Percentiles rank a stretch among this genome's conserved stretches.
Evolutionary conservation across 2,888 invertebrate species (phyloP).

Genomic region (Schizaphis graminum): DNA sequence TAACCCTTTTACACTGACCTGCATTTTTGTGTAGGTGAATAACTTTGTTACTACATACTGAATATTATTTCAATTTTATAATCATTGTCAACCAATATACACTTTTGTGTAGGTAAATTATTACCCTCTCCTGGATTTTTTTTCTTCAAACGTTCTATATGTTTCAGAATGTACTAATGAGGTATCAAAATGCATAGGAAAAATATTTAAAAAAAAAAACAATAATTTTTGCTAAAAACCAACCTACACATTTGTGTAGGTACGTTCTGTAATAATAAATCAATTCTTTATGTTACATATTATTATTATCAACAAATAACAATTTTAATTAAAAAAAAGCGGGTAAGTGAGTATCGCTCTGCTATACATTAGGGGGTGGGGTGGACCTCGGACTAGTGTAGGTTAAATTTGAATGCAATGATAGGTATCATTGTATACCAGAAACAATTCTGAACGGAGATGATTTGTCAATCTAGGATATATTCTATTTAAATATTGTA

Average conservation of each 20-base stretch:
- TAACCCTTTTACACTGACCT: no score
- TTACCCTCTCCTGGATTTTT: neutral
- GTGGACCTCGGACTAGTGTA: no score
- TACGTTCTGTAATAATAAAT: neutral
- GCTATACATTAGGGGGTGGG: no score
- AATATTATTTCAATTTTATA: neutral
- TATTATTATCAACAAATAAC: neutral
- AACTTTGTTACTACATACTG: conserved; percentile 14
- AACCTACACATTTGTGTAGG: conserved; percentile 31
- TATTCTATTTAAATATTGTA: no score
- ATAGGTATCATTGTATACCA: no score
- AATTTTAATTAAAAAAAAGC: neutral
- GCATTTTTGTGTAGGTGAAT: conserved; percentile 26
- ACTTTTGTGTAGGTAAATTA: conserved; percentile 8
- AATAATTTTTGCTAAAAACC: conserved; percentile 6
- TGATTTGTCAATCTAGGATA: no score
- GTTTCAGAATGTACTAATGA: neutral
- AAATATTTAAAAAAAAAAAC: conserved; percentile 9
- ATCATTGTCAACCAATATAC: neutral
- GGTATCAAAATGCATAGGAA: neutral
- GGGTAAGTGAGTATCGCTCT: no score
- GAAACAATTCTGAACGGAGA: no score
- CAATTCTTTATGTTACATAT: neutral
- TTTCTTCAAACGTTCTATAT: neutral
- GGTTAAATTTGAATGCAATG: no score